phyloP scores from a whole-genome alignment of 2,797 vertebrate species.

The Microctenopoma stevenorrisi region DNA sequence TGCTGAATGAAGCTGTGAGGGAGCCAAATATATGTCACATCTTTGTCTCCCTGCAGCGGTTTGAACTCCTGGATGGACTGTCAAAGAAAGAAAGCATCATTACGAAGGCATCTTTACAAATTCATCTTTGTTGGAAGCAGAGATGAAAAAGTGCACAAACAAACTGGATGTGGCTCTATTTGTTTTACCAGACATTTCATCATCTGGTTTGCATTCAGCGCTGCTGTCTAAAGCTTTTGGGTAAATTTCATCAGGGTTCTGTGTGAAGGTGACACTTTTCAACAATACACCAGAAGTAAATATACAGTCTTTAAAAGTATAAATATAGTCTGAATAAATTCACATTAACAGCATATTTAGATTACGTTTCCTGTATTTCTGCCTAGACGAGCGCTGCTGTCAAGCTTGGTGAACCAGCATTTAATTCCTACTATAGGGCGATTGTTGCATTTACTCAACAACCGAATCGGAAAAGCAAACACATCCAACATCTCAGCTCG shows the following conservation, averaged over 20 bases:
- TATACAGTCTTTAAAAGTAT: background rate
- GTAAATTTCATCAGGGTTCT: conserved; percentile 28
- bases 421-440: background rate
- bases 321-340: background rate
- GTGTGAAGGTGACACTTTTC: conserved; percentile 27
- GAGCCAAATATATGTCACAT: conserved; percentile 7
- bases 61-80: conserved; percentile 42
- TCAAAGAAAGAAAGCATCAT: conserved; percentile 47
- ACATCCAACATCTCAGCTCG: no score
- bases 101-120: conserved; percentile 55
- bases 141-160: conserved; percentile 42
- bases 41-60: conserved; percentile 46
- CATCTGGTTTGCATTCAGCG: conserved; percentile 53
- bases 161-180: conserved; percentile 39
- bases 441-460: no score
- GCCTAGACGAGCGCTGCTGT: background rate
- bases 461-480: no score
- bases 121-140: conserved; percentile 32
- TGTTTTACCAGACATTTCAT: conserved; percentile 54
- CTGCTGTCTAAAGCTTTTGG: conserved; percentile 33
- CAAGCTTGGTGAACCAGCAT: background rate
- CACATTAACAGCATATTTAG: background rate
- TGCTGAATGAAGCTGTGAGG: conserved; percentile 27
- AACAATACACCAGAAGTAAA: background rate
- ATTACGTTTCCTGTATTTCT: background rate